Evolutionary conservation across 2,113 vertebrate genomes (phyloP).

Genomic region (Pardalotus punctatus): DNA sequence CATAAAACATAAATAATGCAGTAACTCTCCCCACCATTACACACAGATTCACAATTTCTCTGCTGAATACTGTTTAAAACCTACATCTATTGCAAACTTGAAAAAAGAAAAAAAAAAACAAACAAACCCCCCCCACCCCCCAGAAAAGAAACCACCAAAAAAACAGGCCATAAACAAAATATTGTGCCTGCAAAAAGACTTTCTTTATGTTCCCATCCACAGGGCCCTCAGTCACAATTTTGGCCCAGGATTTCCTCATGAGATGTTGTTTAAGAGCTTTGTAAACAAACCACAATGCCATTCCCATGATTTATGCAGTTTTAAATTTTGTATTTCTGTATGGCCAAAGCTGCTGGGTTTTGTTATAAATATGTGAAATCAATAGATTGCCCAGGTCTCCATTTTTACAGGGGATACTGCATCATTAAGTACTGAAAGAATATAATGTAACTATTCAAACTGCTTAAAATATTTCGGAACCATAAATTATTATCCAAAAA

Average conservation of each 20-base stretch:
- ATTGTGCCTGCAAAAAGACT: slow-evolving; percentile 37
- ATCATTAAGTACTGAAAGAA: slow-evolving; percentile 74
- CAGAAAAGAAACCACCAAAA: no score
- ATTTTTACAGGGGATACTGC: slow-evolving; percentile 71
- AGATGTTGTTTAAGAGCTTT: slow-evolving; percentile 67
- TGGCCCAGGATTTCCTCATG: slow-evolving; percentile 61
- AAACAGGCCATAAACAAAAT: slow-evolving; percentile 58
- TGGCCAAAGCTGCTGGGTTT: slow-evolving; percentile 55
- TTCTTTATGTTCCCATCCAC: slow-evolving; percentile 43
- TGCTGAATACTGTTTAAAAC: slow-evolving; percentile 59
- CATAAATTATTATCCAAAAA: slow-evolving; percentile 88
- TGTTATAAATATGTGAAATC: slow-evolving; percentile 75
- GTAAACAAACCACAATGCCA: slow-evolving; percentile 23
- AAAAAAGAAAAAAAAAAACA: background rate
- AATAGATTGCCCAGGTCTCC: slow-evolving; percentile 65
- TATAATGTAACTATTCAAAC: slow-evolving; percentile 80
- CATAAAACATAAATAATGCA: slow-evolving; percentile 64
- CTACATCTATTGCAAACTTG: background rate
- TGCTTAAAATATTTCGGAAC: slow-evolving; percentile 82
- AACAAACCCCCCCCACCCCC: no score
- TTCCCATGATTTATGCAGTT: slow-evolving; percentile 65
- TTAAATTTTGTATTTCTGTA: slow-evolving; percentile 68
- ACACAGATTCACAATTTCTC: slow-evolving; percentile 27
- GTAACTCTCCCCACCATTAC: slow-evolving; percentile 35
- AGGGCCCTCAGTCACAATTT: slow-evolving; percentile 46